A percentile compares a stretch with the other conserved stretches of the same genome.
These are phyloP conservation scores for Clupea harengus DNA, from an alignment of 2,113 vertebrate genomes.

Conservation along the genomic window DNA sequence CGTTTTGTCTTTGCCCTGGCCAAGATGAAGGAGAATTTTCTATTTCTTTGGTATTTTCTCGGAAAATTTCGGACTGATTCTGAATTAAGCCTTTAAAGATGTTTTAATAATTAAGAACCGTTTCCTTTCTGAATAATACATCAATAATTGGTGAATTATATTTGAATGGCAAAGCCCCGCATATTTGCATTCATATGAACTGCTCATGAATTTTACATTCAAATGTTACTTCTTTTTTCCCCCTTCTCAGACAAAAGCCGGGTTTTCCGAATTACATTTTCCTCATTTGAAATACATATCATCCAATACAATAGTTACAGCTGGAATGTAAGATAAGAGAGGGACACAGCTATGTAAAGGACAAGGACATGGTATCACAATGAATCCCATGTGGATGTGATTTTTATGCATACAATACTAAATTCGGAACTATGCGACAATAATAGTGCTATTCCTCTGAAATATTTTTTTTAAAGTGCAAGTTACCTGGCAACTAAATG, in stretches of 20 bases:
- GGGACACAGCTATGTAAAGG: background rate
- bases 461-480: background rate
- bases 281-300: constrained; percentile 30
- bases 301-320: constrained; percentile 8
- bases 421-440: background rate
- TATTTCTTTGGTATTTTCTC: constrained; percentile 8
- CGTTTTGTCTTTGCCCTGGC: background rate
- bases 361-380: background rate
- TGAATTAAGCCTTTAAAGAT: constrained; percentile 44
- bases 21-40: background rate
- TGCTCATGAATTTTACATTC: constrained; percentile 44
- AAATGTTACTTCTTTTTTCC: constrained; percentile 28
- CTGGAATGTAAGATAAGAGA: constrained; percentile 1
- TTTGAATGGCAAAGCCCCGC: constrained; percentile 39
- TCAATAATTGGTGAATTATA: constrained; percentile 43
- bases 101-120: constrained; percentile 45
- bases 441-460: background rate
- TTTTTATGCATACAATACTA: background rate
- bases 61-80: background rate
- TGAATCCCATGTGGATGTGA: background rate
- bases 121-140: constrained; percentile 50
- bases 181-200: constrained; percentile 41
- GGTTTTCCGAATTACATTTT: constrained; percentile 25
- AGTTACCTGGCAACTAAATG: background rate
- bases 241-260: constrained; percentile 11